These are phyloP conservation scores for Prenolepis imparis DNA, from an alignment of 2,888 invertebrate species.

Conservation along the genomic window DNA sequence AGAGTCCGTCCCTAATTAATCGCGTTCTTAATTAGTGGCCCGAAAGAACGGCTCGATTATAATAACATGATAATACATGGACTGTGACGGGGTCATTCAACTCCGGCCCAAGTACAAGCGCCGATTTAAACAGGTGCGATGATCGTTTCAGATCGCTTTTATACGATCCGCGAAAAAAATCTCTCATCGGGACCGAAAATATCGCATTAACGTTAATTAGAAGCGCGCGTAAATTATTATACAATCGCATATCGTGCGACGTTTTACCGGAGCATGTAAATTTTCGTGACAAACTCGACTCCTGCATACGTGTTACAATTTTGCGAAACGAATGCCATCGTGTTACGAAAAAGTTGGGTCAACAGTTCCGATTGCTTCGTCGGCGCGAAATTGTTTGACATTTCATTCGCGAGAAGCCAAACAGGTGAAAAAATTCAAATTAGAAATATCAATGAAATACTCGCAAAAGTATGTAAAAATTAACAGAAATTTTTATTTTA, in stretches of 20 bases:
- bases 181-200: no score
- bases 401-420: constrained; percentile 9
- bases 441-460: not conserved
- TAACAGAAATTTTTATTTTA: not conserved
- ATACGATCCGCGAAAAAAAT: no score
- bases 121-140: constrained; percentile 50
- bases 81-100: constrained; percentile 71
- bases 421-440: not conserved
- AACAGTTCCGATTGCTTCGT: constrained; percentile 30
- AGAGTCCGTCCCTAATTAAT: constrained; percentile 74
- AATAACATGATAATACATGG: constrained; percentile 73
- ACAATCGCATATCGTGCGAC: not conserved
- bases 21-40: constrained; percentile 76
- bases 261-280: not conserved
- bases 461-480: not conserved
- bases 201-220: constrained; percentile 61
- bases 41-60: constrained; percentile 73
- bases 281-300: constrained; percentile 9
- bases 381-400: constrained; percentile 22
- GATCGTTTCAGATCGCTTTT: constrained; percentile 15
- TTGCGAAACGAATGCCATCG: constrained; percentile 16
- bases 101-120: constrained; percentile 53
- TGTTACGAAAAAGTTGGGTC: constrained; percentile 31
- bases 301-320: constrained; percentile 11
- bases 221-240: constrained; percentile 49